These are phyloP conservation scores for Caenorhabditis remanei DNA, from an alignment of 1,140 invertebrate genomes.

Conservation along the genomic window DNA sequence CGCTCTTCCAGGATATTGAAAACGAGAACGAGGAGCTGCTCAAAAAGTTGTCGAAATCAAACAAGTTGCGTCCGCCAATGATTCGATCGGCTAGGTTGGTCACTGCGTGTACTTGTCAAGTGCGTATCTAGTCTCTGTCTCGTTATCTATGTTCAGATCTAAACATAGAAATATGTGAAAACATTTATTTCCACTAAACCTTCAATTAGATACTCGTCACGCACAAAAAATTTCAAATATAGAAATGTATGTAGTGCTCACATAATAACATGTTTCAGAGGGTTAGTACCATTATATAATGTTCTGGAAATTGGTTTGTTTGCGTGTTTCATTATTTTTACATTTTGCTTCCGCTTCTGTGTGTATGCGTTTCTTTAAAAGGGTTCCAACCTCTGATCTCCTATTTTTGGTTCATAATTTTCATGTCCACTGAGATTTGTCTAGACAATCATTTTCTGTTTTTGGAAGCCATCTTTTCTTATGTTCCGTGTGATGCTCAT, in stretches of 20 bases:
- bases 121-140: slow-evolving; percentile 57
- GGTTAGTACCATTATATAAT: slow-evolving; percentile 35
- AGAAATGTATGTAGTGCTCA: not conserved
- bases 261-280: slow-evolving; percentile 46
- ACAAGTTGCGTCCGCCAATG: slow-evolving; percentile 70
- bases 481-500: slow-evolving; percentile 17
- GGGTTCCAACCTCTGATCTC: not conserved
- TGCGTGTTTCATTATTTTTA: slow-evolving; percentile 43
- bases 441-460: slow-evolving; percentile 14
- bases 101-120: slow-evolving; percentile 53
- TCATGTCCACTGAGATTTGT: slow-evolving; percentile 12
- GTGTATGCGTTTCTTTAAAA: slow-evolving; percentile 18
- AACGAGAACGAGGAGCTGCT: slow-evolving; percentile 76
- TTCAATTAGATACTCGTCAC: not conserved
- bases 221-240: not conserved
- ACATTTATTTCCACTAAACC: not conserved
- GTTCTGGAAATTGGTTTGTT: slow-evolving; percentile 23
- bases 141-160: not conserved
- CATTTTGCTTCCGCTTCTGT: slow-evolving; percentile 52
- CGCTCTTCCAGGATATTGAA: slow-evolving; percentile 75
- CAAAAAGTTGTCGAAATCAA: slow-evolving; percentile 70
- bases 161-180: not conserved
- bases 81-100: slow-evolving; percentile 73
- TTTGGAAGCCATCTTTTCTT: not conserved
- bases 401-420: slow-evolving; percentile 56